phyloP scores from a whole-genome alignment of 2,888 invertebrate genomes.

The Philaethria dido region DNA sequence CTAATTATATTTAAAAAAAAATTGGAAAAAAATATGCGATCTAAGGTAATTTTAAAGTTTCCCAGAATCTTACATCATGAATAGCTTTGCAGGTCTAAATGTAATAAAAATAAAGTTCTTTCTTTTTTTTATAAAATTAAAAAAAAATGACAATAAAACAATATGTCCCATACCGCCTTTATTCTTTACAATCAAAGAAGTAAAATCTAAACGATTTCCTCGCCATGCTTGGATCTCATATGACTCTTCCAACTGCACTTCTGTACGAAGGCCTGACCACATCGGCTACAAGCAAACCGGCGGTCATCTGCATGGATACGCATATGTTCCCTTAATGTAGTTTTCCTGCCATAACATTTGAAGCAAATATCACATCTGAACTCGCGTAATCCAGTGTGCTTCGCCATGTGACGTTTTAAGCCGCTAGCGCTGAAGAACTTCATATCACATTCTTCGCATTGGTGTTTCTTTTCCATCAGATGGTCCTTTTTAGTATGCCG shows the following conservation, averaged over 20 bases:
- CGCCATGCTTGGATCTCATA: slow-evolving; percentile 59
- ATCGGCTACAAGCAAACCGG: slow-evolving; percentile 54
- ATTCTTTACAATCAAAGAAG: slow-evolving; percentile 4
- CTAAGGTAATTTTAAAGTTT: no score
- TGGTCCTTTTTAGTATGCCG: slow-evolving; percentile 67
- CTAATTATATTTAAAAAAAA: no score
- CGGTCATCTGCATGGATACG: slow-evolving; percentile 55
- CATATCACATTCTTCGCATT: slow-evolving; percentile 72
- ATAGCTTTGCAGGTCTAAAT: slow-evolving; percentile 9
- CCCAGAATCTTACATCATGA: not conserved
- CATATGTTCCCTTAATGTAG: slow-evolving; percentile 63
- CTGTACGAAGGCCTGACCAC: slow-evolving; percentile 57
- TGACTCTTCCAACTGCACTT: slow-evolving; percentile 68
- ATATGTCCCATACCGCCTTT: not conserved
- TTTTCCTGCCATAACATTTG: slow-evolving; percentile 59
- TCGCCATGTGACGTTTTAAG: slow-evolving; percentile 59
- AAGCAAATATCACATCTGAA: slow-evolving; percentile 64
- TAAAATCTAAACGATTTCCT: slow-evolving; percentile 41
- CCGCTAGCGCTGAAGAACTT: slow-evolving; percentile 55
- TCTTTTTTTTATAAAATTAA: not conserved
- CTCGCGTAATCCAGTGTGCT: slow-evolving; percentile 58
- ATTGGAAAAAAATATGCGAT: no score
- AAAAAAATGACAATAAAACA: slow-evolving; percentile 11
- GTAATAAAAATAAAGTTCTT: not conserved
- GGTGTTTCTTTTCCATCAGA: slow-evolving; percentile 64